Evolutionary conservation across 2,797 vertebrate species (phyloP).

Genomic region (Notolepis coatsorum): DNA sequence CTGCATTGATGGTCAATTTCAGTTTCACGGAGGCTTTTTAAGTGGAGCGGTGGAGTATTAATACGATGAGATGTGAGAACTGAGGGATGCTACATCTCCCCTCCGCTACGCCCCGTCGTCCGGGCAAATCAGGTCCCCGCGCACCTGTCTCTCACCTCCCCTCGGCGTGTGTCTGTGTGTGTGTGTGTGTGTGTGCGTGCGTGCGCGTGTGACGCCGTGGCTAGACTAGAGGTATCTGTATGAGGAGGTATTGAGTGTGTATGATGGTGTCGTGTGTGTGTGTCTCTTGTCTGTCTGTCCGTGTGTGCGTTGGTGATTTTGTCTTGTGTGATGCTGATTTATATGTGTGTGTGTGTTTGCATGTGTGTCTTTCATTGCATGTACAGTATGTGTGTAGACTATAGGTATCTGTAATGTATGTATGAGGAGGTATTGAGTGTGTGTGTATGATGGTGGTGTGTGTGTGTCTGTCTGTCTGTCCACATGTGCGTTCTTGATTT

Average conservation of each 20-base stretch:
- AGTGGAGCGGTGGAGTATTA: slow-evolving; percentile 84
- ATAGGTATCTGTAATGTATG: too few species aligned
- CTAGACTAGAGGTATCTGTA: too few species aligned
- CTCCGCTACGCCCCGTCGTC: slow-evolving; percentile 92
- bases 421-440: too few species aligned
- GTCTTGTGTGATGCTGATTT: not conserved
- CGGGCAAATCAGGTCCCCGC: slow-evolving; percentile 86
- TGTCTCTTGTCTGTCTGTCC: slow-evolving; percentile 26
- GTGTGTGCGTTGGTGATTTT: slow-evolving; percentile 13
- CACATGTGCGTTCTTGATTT: slow-evolving; percentile 15
- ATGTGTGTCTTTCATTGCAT: slow-evolving; percentile 33
- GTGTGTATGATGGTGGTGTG: too few species aligned
- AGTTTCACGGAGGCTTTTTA: slow-evolving; percentile 85
- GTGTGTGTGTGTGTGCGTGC: slow-evolving; percentile 18
- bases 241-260: too few species aligned
- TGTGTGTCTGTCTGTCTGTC: not conserved
- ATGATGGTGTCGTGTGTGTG: slow-evolving; percentile 40
- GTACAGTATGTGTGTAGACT: too few species aligned
- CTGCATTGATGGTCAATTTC: slow-evolving; percentile 88
- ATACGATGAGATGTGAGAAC: slow-evolving; percentile 88
- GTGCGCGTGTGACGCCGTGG: slow-evolving; percentile 47
- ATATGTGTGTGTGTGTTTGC: slow-evolving; percentile 9
- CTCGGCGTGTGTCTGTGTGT: slow-evolving; percentile 73
- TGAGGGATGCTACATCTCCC: slow-evolving; percentile 86
- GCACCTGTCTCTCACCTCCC: slow-evolving; percentile 86